Evolutionary conservation across 2,113 vertebrate species (phyloP).

Genomic region (Agapornis roseicollis): DNA sequence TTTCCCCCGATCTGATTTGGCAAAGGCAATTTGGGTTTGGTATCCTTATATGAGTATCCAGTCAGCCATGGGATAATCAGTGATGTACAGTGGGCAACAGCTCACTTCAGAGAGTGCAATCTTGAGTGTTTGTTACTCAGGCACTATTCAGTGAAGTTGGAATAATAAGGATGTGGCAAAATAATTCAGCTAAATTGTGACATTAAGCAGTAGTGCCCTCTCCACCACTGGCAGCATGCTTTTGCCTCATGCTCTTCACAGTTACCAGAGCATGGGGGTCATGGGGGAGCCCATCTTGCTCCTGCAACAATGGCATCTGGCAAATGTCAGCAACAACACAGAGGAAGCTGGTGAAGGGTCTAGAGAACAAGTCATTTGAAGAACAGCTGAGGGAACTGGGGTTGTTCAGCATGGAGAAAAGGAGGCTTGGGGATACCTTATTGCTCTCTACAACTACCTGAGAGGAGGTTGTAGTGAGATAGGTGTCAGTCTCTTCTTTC

Average conservation of each 20-base stretch:
- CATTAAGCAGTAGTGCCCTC: neutral
- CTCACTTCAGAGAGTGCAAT: neutral
- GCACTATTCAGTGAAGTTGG: neutral
- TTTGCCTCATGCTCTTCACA: neutral
- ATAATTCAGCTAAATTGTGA: neutral
- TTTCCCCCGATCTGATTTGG: neutral
- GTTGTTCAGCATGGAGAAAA: neutral
- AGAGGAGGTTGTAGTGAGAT: neutral
- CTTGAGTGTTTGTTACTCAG: neutral
- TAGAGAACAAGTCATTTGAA: neutral
- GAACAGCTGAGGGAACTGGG: neutral
- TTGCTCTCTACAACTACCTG: neutral
- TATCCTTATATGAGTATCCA: neutral
- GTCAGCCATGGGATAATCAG: neutral
- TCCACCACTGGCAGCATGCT: fast-evolving
- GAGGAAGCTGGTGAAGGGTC: neutral
- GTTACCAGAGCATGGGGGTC: fast-evolving
- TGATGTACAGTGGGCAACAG: neutral
- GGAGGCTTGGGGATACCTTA: neutral
- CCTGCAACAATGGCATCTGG: neutral
- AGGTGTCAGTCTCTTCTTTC: neutral
- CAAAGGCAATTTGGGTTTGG: neutral
- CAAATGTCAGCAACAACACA: neutral
- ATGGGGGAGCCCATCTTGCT: fast-evolving
- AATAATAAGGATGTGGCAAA: neutral